Base-by-base conservation (phyloP, 64 coral and sea anemone species). In the Acropora tenuis region DNA sequence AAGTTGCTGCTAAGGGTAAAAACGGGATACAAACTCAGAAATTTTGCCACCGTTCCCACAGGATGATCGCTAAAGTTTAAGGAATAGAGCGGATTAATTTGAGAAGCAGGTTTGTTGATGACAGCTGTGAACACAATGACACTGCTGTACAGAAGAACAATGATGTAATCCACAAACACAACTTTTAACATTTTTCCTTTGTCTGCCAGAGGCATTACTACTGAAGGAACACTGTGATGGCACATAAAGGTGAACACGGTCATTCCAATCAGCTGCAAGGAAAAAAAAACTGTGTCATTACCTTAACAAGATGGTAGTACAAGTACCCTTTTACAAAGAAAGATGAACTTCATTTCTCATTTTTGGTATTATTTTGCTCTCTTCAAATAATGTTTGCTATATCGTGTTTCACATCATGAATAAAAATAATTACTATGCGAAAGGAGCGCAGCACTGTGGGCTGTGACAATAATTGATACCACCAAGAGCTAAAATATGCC, bases 161-260 rank as follows among this genome's bases (percentile, higher is more conserved):
- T 78, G 46, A 90, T 55, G 8, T 94, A 94, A 47, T 92, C 92
- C 74, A 93, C 80, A 78, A 94, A 60, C 9, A 77, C 75, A 40
- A 97, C 78, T 66, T 69, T 52, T 11, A 91, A 80, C 5, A 61
- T 44, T 55, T 94, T 94, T 17, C 75, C 81, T 78, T 97, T 97
- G 43, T 97, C 92, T 8, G 90, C 68, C 8, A 97, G 48, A 5
- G 90, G 95, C 45, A 97, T 71, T 40, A 97, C 91, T 0, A 97
- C 49, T 8, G 95, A 94, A 30, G 95, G 88, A 42, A 97, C 78
- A 11, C 66, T 87, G 84, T 97, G 95, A 48, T 97, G 95, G 41
- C 92, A 94, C 95, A 97, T 97, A 68, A 94, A 97, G 1, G 95
- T 83, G 78, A 94, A 97, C 11, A 97, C 95, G n/a, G 92, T 89